phyloP scores from a whole-genome alignment of 2,888 invertebrate genomes.

The Latrodectus hesperus region DNA sequence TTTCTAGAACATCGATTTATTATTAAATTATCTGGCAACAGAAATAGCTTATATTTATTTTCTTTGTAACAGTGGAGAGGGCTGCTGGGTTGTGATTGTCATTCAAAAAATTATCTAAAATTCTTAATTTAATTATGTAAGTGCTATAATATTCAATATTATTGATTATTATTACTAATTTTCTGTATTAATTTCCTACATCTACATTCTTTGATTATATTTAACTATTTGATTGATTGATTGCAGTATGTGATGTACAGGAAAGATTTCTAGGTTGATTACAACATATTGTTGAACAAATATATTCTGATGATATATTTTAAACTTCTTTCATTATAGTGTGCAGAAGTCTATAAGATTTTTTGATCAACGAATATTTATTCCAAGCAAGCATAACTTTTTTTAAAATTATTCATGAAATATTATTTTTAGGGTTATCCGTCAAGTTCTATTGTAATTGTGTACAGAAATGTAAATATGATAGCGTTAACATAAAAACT shows the following conservation, averaged over 20 bases:
- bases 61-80: neutral
- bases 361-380: too few species aligned
- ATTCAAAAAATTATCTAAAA: neutral
- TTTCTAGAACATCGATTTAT: too few species aligned
- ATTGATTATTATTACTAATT: neutral
- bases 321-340: too few species aligned
- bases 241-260: neutral
- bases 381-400: too few species aligned
- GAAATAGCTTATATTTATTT: neutral
- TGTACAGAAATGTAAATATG: too few species aligned
- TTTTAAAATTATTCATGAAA: too few species aligned
- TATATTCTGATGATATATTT: neutral
- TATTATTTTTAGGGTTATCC: too few species aligned
- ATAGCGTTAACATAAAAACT: too few species aligned
- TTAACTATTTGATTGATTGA: neutral
- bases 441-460: too few species aligned
- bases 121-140: neutral
- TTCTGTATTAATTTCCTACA: neutral
- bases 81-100: neutral
- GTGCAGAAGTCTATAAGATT: too few species aligned
- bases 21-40: neutral
- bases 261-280: conserved; percentile 1
- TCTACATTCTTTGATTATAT: neutral
- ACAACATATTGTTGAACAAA: neutral
- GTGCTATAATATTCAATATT: neutral